Base-by-base conservation (phyloP, 2,113 vertebrate genomes). In the Dromiciops gliroides region DNA sequence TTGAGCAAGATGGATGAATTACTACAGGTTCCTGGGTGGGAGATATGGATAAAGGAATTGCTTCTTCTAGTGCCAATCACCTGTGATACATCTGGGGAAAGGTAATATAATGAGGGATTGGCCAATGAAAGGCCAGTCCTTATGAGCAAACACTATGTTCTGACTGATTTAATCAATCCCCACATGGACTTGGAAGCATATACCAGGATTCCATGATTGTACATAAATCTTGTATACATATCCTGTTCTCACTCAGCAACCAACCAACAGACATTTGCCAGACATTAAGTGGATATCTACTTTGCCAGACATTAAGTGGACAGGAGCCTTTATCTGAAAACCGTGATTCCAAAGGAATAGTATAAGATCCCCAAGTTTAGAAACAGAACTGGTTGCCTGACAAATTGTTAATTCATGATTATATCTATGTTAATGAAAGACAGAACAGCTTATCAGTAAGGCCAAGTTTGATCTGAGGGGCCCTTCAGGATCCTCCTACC, bases 291-390 rank as follows among this genome's bases (percentile, higher is more conserved):
- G 37, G 37, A 83, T n/a, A n/a, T 60, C 10, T 60, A 60, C 60
- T 67, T 67, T 67, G 31, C 60, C n/a, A 44, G 67, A 44, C 16
- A 83, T 83, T 83, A 83, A 83, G 67, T 44, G 37, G 37, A 83
- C 90, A 96, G 93, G 16, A 89, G 90, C 51, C 94, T 96, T 96
- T 93, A 95, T 95, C 50, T 51, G 83, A 90, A 75, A 92, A 51
- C 50, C 91, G 89, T 94, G 67, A 95, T 44, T 94, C 44, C 92
- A 88, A 89, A 97, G 90, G 95, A 94, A 95, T 89, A 91, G 91
- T 93, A 96, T 67, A 24, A 93, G 94, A 96, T 95, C 95, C 95
- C 83, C 51, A 95, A 92, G 51, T 75, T 91, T 51, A 92, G 49
- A 89, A 95, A 90, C 14, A 49, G 56, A 60, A 89, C 51, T 94